phyloP scores from a whole-genome alignment of 2,888 invertebrate genomes.

The Campoletis raptor region DNA sequence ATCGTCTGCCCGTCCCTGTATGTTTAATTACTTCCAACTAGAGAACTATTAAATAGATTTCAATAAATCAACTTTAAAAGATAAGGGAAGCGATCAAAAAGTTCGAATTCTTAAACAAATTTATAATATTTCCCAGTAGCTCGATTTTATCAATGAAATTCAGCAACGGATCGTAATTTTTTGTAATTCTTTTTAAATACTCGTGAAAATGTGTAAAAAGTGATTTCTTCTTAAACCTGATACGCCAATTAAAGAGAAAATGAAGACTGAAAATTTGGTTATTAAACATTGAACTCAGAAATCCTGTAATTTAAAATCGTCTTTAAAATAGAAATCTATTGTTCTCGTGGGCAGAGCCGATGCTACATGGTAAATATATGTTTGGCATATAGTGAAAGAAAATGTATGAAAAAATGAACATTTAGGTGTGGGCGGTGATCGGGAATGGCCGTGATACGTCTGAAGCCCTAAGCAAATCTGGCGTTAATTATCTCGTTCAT shows the following conservation, averaged over 20 bases:
- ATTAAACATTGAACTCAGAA: too few relatives aligned
- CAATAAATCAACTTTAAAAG: background rate
- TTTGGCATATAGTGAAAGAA: background rate
- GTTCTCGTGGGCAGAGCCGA: too few relatives aligned
- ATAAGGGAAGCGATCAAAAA: background rate
- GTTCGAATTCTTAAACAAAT: background rate
- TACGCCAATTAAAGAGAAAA: too few relatives aligned
- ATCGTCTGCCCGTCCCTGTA: background rate
- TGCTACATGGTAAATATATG: too few relatives aligned
- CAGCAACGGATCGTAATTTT: background rate
- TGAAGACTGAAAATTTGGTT: too few relatives aligned
- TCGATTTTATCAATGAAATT: background rate
- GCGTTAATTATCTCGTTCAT: conserved; percentile 52
- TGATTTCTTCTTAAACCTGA: background rate
- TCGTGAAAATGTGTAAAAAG: background rate
- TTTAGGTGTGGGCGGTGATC: conserved; percentile 36
- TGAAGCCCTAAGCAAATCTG: conserved; percentile 54
- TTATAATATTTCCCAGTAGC: background rate
- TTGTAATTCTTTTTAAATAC: background rate
- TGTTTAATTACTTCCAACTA: background rate
- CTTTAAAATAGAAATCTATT: too few relatives aligned
- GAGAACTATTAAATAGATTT: background rate
- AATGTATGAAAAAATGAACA: background rate
- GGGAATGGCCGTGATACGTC: conserved; percentile 61
- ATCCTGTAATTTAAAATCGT: too few relatives aligned